Percentiles rank a stretch among this genome's conserved stretches.
Evolutionary conservation across 1,140 invertebrate genomes (phyloP).

Genomic region (Whitmania pigra): DNA sequence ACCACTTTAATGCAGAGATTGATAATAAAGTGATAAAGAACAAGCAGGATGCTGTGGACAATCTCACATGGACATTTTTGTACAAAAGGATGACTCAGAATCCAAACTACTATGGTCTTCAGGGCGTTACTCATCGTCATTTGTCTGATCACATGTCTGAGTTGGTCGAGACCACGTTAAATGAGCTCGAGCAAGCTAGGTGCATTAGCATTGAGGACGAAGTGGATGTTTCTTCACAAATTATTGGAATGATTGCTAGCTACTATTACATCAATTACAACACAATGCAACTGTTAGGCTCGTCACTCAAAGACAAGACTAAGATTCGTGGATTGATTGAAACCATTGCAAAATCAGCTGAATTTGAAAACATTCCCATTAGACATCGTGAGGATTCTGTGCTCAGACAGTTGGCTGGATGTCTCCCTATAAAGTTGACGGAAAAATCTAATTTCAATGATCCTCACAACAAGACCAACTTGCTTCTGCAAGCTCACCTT

Average conservation of each 20-base stretch:
- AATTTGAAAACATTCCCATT: constrained; percentile 87
- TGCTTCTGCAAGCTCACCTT: constrained; percentile 81
- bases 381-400: constrained; percentile 86
- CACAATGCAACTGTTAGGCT: constrained; percentile 93
- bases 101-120: constrained; percentile 97
- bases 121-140: constrained; percentile 85
- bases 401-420: constrained; percentile 59
- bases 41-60: constrained; percentile 98
- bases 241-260: constrained; percentile 98
- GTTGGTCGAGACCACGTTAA: constrained; percentile 86
- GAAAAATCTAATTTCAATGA: constrained; percentile 69
- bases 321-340: constrained; percentile 92
- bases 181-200: constrained; percentile 90
- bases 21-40: constrained; percentile 99
- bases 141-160: constrained; percentile 96
- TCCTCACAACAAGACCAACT: constrained; percentile 91
- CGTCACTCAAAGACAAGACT: constrained; percentile 90
- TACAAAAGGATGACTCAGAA: constrained; percentile 94
- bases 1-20: constrained; percentile 99
- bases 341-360: constrained; percentile 92
- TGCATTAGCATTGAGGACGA: constrained; percentile 97
- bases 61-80: constrained; percentile 97
- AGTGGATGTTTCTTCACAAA: constrained; percentile 86
- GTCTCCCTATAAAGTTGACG: constrained; percentile 67
- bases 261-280: constrained; percentile 99